Conservation (phyloP, 1,140 invertebrate species). For the Brachionus asplanchnoidis region DNA sequence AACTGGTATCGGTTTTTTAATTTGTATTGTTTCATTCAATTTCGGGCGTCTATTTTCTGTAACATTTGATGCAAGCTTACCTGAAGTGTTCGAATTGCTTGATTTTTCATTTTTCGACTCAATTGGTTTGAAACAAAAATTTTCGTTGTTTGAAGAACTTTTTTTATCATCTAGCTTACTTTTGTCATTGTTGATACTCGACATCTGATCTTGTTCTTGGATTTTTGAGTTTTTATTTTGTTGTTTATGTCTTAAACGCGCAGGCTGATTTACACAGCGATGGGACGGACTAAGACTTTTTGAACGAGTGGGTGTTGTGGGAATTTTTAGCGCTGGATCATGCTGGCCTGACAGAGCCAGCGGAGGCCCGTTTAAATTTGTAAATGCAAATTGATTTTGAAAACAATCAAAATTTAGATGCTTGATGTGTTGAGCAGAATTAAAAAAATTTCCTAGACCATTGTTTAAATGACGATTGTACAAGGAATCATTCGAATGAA, state of each 20-base stretch:
- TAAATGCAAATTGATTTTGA: background rate
- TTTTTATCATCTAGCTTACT: background rate
- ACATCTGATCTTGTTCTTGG: background rate
- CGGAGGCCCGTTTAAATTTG: background rate
- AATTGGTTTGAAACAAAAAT: conserved; percentile 4
- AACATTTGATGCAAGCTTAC: background rate
- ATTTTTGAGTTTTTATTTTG: conserved; percentile 2
- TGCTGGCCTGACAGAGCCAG: background rate
- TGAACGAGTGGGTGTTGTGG: conserved; percentile 18
- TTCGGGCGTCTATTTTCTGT: background rate
- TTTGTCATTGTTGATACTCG: background rate
- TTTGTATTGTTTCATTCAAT: background rate
- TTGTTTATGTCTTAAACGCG: conserved; percentile 23
- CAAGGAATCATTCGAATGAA: conserved; percentile 2
- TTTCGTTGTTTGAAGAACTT: background rate
- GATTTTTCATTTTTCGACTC: background rate
- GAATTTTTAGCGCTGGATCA: background rate
- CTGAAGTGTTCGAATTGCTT: background rate
- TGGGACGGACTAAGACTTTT: conserved; percentile 39
- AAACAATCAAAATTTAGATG: background rate
- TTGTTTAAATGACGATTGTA: background rate
- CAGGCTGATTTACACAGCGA: background rate
- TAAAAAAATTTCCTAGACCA: background rate
- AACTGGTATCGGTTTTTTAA: conserved; percentile 24
- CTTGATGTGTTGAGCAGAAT: background rate